Conservation (phyloP, 2,113 vertebrate genomes). For the Orcinus orca region DNA sequence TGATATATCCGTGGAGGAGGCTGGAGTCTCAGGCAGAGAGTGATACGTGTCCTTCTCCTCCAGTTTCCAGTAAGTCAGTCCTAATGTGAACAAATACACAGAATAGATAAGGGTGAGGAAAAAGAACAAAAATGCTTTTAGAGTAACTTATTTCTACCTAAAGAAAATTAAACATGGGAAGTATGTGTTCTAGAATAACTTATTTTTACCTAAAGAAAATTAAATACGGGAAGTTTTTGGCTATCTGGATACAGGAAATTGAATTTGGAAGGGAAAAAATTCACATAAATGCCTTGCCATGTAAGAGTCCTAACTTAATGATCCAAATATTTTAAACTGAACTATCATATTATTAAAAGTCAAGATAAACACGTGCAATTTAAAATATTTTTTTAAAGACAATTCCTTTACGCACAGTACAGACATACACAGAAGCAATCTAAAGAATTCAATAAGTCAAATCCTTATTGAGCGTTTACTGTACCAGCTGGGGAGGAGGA, state of each 20-base stretch:
- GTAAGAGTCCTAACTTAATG: neutral
- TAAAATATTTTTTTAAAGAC: neutral
- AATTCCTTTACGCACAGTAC: neutral
- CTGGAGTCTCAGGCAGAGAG: slow-evolving; percentile 86
- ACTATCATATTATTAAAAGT: neutral
- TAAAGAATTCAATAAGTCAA: neutral
- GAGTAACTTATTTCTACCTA: neutral
- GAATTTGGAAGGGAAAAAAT: neutral
- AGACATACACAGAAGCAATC: neutral
- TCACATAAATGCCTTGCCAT: neutral
- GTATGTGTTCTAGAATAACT: neutral
- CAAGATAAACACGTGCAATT: neutral
- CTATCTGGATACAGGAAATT: neutral
- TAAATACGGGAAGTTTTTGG: neutral
- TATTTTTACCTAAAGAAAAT: neutral
- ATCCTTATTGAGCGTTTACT: neutral
- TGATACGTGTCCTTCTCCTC: slow-evolving; percentile 90
- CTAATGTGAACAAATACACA: slow-evolving; percentile 74
- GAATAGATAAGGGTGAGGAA: neutral
- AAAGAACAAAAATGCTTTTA: neutral
- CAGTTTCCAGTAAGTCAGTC: slow-evolving; percentile 92
- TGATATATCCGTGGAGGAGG: slow-evolving; percentile 79
- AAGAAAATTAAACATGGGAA: neutral
- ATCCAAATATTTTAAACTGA: neutral
- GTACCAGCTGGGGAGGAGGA: neutral